Evolutionary conservation across 2,888 invertebrate species (phyloP), one percentile per base, ranked within the genome.

Genomic region (Hydropsyche betteni): DNA sequence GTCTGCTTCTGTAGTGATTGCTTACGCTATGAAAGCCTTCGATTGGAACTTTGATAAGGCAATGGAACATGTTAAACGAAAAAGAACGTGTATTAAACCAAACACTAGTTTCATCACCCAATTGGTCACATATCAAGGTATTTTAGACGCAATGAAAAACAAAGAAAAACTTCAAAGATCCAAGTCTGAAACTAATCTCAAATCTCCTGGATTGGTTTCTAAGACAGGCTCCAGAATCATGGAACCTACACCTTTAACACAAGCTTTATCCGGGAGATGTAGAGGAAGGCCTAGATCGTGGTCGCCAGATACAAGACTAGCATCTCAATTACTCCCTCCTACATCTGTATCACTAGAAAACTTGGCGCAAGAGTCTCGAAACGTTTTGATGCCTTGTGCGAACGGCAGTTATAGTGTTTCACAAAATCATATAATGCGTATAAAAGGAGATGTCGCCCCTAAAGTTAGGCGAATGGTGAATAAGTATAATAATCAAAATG

Each of bases 11-110:
- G 98, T 98, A 36, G 99, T 98, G 36, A 97, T 98, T 82, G 98
- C 98, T 0, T 98, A 97, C 86, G 95, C 97, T 34, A 99, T 99
- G 99, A 99, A 99, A 86, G 96, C 97, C 24, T 94, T 94, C 85
- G 94, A 95, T 83, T 97, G 96, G 97, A 93, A 95, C 82, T 93
- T 98, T 82, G 91, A 94, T 78, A 92, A 94, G 81, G 97, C 99
- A 1, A 88, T 95, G 81, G 91, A 93, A 78, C 94, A 95, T 85
- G 98, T 99, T 0, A 97, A 96, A 85, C 90, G 93, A 77, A 94
- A 95, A 83, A 90, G 99, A 36, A 94, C 89, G 83, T 98, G 98
- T 85, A 96, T 99, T 80, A 97, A 97, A 84, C 99, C 99, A 8
- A 99, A 99, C 86, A 92, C 91, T 72, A 97, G 95, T 82, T 99